Percentiles rank a stretch among this genome's conserved stretches.
These are phyloP conservation scores for Ispidina picta DNA, from an alignment of 2,797 vertebrate species.

Conservation along the genomic window DNA sequence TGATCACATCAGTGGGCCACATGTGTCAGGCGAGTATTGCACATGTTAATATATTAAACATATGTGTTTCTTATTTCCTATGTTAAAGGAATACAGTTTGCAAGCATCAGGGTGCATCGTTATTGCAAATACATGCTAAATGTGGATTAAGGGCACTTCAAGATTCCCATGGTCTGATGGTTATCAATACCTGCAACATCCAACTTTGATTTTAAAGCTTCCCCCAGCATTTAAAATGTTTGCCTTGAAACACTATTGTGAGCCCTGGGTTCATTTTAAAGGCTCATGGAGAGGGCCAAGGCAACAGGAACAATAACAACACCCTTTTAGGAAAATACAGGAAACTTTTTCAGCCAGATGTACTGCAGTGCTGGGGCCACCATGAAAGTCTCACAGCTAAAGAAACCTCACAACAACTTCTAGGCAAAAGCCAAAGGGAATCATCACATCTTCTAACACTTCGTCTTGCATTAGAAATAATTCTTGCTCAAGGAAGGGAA, in stretches of 20 bases:
- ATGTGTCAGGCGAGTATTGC: constrained; percentile 42
- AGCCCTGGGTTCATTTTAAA: constrained; percentile 11
- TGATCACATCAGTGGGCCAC: constrained; percentile 59
- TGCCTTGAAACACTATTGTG: background rate
- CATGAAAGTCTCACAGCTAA: constrained; percentile 54
- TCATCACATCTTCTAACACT: constrained; percentile 68
- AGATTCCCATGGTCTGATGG: background rate
- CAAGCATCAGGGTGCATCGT: background rate
- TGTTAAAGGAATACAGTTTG: constrained; percentile 26
- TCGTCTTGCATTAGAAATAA: constrained; percentile 58
- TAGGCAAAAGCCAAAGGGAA: constrained; percentile 51
- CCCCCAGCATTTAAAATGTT: background rate
- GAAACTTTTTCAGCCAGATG: constrained; percentile 69
- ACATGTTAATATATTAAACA: constrained; percentile 59
- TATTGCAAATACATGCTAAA: constrained; percentile 14
- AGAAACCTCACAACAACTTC: constrained; percentile 63
- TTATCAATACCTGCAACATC: background rate
- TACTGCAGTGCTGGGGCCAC: constrained; percentile 61
- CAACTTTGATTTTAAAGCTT: constrained; percentile 8
- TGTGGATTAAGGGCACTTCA: background rate
- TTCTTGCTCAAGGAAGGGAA: constrained; percentile 33
- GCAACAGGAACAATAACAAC: constrained; percentile 53
- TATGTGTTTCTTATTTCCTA: constrained; percentile 58
- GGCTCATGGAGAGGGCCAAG: constrained; percentile 19
- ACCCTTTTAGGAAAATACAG: constrained; percentile 61